These are phyloP conservation scores for Pseudolaguvia tuberculata DNA, from an alignment of 2,113 vertebrate genomes.

Conservation along the genomic window DNA sequence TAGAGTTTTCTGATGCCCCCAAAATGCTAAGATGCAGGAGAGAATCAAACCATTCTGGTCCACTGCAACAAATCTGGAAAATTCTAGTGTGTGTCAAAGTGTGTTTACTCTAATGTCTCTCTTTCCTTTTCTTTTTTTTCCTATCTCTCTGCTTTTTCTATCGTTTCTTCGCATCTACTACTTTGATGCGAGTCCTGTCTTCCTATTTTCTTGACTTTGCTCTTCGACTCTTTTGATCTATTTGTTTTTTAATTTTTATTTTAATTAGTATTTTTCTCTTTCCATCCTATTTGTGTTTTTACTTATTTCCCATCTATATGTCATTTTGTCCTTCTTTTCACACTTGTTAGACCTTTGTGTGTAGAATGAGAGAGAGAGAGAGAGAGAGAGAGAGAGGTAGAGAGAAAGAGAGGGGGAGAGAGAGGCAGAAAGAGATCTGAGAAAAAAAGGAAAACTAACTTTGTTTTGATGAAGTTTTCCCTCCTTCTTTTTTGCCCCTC, in stretches of 20 bases:
- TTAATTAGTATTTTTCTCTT: background rate
- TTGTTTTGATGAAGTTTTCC: conserved; percentile 50
- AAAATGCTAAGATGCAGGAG: background rate
- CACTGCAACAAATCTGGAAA: background rate
- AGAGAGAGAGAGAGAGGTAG: no score
- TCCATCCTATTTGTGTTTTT: conserved; percentile 17
- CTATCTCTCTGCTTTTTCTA: background rate
- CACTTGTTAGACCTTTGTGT: no score
- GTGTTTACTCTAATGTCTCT: background rate
- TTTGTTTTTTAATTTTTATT: background rate
- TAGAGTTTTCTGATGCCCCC: background rate
- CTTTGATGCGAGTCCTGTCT: background rate
- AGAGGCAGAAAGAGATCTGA: background rate
- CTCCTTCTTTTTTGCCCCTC: conserved; percentile 43
- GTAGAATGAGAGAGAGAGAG: background rate
- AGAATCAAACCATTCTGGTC: background rate
- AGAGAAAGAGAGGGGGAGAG: background rate
- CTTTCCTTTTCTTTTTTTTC: background rate
- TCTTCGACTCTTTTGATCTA: conserved; percentile 20
- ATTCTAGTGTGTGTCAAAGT: background rate
- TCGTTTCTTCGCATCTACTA: background rate
- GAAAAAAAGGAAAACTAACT: conserved; percentile 47
- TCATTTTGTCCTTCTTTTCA: no score
- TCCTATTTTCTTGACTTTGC: background rate
- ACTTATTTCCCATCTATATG: no score